Evolutionary conservation across 2,888 invertebrate species (phyloP), one percentile per base, ranked within the genome.

Genomic region (Cephus nigrinus): DNA sequence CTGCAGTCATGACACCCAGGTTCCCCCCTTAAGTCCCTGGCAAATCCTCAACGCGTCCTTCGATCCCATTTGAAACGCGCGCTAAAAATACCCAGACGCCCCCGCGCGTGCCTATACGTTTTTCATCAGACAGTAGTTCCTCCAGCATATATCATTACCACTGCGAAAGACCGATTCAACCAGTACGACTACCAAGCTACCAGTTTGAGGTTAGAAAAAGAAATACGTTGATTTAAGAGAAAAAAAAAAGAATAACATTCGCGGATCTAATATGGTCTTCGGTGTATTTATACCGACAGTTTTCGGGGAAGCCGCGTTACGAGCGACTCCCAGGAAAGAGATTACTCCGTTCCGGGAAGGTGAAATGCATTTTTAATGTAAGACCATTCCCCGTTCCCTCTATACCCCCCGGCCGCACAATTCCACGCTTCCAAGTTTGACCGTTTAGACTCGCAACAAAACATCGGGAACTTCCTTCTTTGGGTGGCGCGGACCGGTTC

Each of bases 291-390:
- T 55, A 55, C 23, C 23, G 55, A 9, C 5, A 23, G 71, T 15
- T 71, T 71, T 71, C 71, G 71, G 33, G 71, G 71, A 71, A 71
- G 31, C 31, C 71, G 32, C 71, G 71, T 31, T 32, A 31, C 30
- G 31, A 74, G 34, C 40, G n/a, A 75, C 74, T 77, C 71, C 75
- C 74, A 33, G 75, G 75, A 77, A 75, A 33, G 55, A 77, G 74
- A 77, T 75, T 69, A 40, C 34, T 76, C 32, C 9, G 32, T 72
- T 75, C 77, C 40, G 12, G 32, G 77, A 71, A 75, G 55, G 33
- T 32, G 11, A 75, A 77, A 77, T 77, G 77, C 77, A 75, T 74
- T 74, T 77, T 77, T 77, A 75, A 75, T 55, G 77, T 71, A 71
- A 71, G 31, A 71, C 31, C 71, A 0, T 0, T 2, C 71, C 5